These are phyloP conservation scores for Mobula hypostoma DNA, from an alignment of 2,113 vertebrate genomes.

Conservation along the genomic window DNA sequence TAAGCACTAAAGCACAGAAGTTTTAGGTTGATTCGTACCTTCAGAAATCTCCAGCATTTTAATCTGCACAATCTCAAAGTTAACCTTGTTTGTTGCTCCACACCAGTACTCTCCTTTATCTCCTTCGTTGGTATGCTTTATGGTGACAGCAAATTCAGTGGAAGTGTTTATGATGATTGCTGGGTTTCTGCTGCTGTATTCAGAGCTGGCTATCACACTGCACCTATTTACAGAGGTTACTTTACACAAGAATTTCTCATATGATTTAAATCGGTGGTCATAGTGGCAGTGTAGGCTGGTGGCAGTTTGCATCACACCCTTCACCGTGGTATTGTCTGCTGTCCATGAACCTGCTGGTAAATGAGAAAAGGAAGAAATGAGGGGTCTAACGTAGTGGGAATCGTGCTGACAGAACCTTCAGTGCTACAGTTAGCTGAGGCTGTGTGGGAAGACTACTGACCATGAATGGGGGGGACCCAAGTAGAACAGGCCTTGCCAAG, in stretches of 20 bases:
- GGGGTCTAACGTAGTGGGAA: no score
- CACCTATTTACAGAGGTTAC: not conserved
- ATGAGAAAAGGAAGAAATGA: not conserved
- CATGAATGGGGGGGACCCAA: no score
- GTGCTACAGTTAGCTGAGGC: no score
- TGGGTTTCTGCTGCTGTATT: no score
- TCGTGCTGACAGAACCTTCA: no score
- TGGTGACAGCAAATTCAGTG: not conserved
- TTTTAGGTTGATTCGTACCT: not conserved
- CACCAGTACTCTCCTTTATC: conserved; percentile 17
- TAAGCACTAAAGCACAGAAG: not conserved
- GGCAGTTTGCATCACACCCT: not conserved
- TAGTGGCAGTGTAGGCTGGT: not conserved
- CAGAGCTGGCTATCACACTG: not conserved
- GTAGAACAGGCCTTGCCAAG: no score
- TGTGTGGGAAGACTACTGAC: no score
- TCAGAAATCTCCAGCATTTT: not conserved
- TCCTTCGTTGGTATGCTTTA: not conserved
- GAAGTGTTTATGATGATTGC: not conserved
- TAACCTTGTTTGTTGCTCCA: not conserved
- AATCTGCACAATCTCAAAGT: not conserved
- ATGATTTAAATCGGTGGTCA: not conserved
- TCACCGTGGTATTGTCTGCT: not conserved
- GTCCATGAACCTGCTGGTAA: not conserved
- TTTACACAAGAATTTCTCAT: conserved; percentile 19